Evolutionary conservation across 2,888 invertebrate species (phyloP).

Genomic region (Agelastica alni): DNA sequence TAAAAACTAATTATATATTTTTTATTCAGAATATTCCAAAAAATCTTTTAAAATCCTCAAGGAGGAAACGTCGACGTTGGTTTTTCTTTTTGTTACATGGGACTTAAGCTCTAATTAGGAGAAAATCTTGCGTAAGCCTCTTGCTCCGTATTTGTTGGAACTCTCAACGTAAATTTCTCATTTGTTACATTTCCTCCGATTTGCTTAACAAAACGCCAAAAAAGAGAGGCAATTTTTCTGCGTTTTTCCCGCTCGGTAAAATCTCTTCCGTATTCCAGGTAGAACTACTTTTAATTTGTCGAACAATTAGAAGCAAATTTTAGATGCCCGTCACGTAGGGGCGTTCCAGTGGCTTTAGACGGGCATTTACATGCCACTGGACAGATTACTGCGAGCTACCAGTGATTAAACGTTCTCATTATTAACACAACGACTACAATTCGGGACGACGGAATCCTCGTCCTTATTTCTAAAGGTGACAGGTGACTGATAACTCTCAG

Average conservation of each 20-base stretch:
- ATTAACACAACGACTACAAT: constrained; percentile 12
- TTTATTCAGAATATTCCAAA: no score
- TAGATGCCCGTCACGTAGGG: constrained; percentile 10
- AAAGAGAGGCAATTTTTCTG: neutral
- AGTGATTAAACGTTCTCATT: constrained; percentile 20
- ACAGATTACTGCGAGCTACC: constrained; percentile 16
- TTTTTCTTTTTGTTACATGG: no score
- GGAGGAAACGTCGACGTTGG: no score
- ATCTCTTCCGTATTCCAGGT: constrained; percentile 13
- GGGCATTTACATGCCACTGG: constrained; percentile 20
- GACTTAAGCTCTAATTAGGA: no score
- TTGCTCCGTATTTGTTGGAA: no score
- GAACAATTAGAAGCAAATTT: constrained; percentile 17
- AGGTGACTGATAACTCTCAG: constrained; percentile 16
- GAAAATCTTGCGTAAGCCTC: no score
- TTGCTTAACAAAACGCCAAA: no score
- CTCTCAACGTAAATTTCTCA: neutral
- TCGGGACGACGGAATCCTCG: constrained; percentile 4
- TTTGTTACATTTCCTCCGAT: neutral
- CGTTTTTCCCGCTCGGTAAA: neutral
- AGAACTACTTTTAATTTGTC: constrained; percentile 14
- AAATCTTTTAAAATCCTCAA: no score
- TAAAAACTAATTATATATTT: no score
- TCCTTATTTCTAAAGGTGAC: constrained; percentile 12
- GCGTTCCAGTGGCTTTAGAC: constrained; percentile 16